Evolutionary conservation across 1,140 invertebrate genomes (phyloP).

Genomic region (Camponotus vicinus): DNA sequence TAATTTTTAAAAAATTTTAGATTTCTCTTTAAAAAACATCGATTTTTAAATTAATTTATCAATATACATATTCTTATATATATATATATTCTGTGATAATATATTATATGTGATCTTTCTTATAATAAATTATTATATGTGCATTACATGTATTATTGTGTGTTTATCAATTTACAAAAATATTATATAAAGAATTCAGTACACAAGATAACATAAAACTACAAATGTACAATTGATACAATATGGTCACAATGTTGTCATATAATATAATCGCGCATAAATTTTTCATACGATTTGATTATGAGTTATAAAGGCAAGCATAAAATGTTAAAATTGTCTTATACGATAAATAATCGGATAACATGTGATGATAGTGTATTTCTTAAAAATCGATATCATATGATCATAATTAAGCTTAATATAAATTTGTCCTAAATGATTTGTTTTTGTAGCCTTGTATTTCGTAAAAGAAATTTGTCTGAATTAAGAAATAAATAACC

Average conservation of each 20-base stretch:
- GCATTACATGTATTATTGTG: too few relatives aligned
- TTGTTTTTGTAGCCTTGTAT: neutral
- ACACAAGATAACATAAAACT: neutral
- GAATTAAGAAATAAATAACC: neutral
- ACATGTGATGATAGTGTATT: neutral
- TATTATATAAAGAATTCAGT: neutral
- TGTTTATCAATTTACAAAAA: neutral
- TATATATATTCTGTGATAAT: neutral
- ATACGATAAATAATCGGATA: neutral
- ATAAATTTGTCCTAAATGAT: neutral
- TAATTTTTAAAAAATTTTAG: neutral
- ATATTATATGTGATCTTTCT: neutral
- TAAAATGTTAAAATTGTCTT: slow-evolving; percentile 1
- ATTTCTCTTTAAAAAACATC: neutral
- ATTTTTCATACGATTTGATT: neutral
- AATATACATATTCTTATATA: neutral
- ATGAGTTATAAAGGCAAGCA: neutral
- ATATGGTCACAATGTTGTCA: neutral
- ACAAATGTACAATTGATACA: neutral
- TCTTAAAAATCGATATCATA: neutral
- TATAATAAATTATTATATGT: neutral
- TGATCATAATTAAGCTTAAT: neutral
- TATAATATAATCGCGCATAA: neutral
- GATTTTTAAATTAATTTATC: neutral
- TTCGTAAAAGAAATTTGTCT: neutral